These are phyloP conservation scores for Taxidea taxus DNA, from an alignment of 2,113 vertebrate genomes.

Conservation along the genomic window DNA sequence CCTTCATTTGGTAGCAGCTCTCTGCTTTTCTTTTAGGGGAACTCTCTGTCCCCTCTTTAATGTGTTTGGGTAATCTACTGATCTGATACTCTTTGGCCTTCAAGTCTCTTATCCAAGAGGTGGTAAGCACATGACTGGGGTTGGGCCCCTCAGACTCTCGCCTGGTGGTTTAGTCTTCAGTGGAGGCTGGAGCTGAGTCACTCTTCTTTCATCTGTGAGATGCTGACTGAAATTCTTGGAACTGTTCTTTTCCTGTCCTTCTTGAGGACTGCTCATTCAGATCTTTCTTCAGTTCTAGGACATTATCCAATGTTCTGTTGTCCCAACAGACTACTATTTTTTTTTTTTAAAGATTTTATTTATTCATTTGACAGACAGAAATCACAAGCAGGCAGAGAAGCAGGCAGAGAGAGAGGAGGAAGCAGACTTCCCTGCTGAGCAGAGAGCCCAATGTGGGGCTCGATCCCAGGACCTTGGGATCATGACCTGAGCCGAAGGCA, in stretches of 20 bases:
- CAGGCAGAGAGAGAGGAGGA: too few relatives aligned
- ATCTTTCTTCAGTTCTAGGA: conserved; percentile 26
- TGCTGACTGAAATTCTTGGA: conserved; percentile 30
- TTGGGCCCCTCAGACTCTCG: background rate
- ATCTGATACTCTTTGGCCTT: background rate
- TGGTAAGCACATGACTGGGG: background rate
- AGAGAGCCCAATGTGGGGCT: too few relatives aligned
- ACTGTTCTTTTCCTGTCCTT: background rate
- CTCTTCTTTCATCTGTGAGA: conserved; percentile 12
- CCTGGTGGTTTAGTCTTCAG: background rate
- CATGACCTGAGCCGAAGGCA: too few relatives aligned
- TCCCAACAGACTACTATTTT: conserved; percentile 16
- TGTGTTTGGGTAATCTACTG: background rate
- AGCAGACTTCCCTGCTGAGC: too few relatives aligned
- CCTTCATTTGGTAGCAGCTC: background rate
- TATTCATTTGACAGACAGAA: too few relatives aligned
- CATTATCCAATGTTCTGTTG: background rate
- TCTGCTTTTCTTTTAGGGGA: background rate
- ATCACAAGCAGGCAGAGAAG: too few relatives aligned
- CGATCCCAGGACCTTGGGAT: too few relatives aligned
- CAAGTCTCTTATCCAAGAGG: background rate
- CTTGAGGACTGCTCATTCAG: background rate
- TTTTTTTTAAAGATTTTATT: too few relatives aligned
- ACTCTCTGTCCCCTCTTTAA: background rate
- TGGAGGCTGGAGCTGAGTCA: background rate